Evolutionary conservation across 2,888 invertebrate species (phyloP).

Genomic region (Trissonchulus sp.): DNA sequence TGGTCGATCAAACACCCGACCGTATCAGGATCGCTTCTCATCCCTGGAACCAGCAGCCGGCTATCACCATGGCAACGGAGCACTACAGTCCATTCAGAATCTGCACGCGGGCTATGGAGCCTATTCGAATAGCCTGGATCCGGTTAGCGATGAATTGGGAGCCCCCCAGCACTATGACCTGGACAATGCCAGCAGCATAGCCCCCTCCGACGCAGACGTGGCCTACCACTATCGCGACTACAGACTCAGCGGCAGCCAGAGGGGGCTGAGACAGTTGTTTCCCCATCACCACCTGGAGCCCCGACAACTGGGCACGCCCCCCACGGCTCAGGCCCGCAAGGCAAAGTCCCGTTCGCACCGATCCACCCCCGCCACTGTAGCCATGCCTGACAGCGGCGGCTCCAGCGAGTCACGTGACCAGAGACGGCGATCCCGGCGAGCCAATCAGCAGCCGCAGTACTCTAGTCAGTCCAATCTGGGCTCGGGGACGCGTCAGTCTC

Average conservation of each 20-base stretch:
- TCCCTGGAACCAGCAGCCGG: neutral
- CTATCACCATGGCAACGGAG: neutral
- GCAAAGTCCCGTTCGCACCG: neutral
- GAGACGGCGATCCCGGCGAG: neutral
- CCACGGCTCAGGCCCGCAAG: neutral
- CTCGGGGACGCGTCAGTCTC: neutral
- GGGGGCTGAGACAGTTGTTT: conserved; percentile 49
- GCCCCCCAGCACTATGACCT: conserved; percentile 87
- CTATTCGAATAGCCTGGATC: conserved; percentile 20
- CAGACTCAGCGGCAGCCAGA: conserved; percentile 72
- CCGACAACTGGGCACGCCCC: neutral
- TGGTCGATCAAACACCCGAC: neutral
- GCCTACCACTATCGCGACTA: conserved; percentile 91
- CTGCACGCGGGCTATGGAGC: conserved; percentile 23
- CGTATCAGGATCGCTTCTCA: neutral
- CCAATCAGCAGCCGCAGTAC: neutral
- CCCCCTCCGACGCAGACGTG: conserved; percentile 92
- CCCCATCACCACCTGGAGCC: neutral
- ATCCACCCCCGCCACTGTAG: too few species aligned
- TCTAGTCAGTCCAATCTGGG: neutral
- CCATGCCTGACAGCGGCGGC: neutral
- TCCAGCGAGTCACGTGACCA: neutral
- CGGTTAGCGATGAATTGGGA: conserved; percentile 33
- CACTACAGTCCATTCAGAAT: neutral
- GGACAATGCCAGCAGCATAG: conserved; percentile 93